These are phyloP conservation scores for Calliscelio sp. DNA, from an alignment of 2,888 invertebrate genomes.

Conservation along the genomic window DNA sequence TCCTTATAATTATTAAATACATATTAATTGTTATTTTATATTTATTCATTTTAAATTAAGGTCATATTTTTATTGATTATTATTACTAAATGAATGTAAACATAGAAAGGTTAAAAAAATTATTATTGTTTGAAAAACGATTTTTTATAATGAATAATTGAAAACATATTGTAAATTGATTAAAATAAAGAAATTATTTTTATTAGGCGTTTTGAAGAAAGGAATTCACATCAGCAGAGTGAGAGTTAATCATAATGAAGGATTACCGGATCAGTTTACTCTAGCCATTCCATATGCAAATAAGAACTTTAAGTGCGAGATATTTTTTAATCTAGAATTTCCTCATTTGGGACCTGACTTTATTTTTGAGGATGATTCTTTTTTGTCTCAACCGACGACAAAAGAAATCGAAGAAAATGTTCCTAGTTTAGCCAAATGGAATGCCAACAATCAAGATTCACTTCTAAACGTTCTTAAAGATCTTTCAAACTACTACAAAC, in stretches of 20 bases:
- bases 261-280: conserved; percentile 45
- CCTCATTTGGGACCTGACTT: conserved; percentile 92
- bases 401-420: conserved; percentile 87
- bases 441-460: conserved; percentile 88
- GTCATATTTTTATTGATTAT: no score
- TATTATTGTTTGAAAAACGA: no score
- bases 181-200: conserved; percentile 5
- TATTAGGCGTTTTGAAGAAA: conserved; percentile 46
- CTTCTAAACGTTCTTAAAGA: conserved; percentile 89
- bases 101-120: no score
- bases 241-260: conserved; percentile 9
- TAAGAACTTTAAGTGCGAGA: conserved; percentile 89
- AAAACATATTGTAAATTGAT: neutral
- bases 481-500: conserved; percentile 88
- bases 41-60: no score
- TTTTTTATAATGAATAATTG: no score
- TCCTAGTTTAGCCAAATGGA: conserved; percentile 89
- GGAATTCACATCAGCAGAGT: conserved; percentile 12
- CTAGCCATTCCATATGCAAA: conserved; percentile 91
- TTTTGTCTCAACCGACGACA: conserved; percentile 88
- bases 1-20: no score
- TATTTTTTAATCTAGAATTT: conserved; percentile 89
- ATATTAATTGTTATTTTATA: no score
- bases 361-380: conserved; percentile 90
- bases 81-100: no score